Base-by-base conservation (phyloP, 2,113 vertebrate species). In the Acanthochromis polyacanthus region DNA sequence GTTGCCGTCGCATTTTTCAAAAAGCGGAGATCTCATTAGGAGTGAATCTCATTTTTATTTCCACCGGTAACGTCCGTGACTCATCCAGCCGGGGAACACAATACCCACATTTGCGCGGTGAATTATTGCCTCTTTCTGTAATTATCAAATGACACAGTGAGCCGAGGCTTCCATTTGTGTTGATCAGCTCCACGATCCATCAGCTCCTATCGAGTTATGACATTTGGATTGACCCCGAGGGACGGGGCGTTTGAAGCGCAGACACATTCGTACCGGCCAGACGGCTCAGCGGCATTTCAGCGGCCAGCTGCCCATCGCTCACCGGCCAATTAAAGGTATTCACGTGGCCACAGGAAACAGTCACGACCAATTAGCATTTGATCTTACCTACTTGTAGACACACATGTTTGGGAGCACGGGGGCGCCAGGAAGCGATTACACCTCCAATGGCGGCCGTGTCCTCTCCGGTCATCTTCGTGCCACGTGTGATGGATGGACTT, bases 371-470 rank as follows among this genome's bases (percentile, higher is more conserved):
- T 90, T 88, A 85, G 82, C 80, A 71, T 90, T 73, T 67, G 80
- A 82, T 87, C 71, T 67, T 65, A 56, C 10, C 19, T 73, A 20
- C 63, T 69, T 25, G n/a, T n/a, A 32, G 63, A 32, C 9, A 30
- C 55, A 59, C 59, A 40, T 50, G 8, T 2, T 73, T 38, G 45
- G 70, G 19, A 45, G 61, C 71, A 43, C 38, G 0, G 66, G 88
- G 84, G 32, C 79, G 86, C 88, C 91, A 92, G 91, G 91, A 93
- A 90, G 84, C 28, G 61, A 89, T 91, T 90, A 83, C 84, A 86
- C 82, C 86, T 88, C 71, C 80, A 36, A 65, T 72, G 56, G 68
- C 10, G 20, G 19, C 62, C 16, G 11, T 30, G 79, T 79, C 82
- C 71, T 22, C 2, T 85, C 38, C 55, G 63, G 86, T 80, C 75